Conservation (phyloP, 2,888 invertebrate species). For the Microctonus aethiopoides region DNA sequence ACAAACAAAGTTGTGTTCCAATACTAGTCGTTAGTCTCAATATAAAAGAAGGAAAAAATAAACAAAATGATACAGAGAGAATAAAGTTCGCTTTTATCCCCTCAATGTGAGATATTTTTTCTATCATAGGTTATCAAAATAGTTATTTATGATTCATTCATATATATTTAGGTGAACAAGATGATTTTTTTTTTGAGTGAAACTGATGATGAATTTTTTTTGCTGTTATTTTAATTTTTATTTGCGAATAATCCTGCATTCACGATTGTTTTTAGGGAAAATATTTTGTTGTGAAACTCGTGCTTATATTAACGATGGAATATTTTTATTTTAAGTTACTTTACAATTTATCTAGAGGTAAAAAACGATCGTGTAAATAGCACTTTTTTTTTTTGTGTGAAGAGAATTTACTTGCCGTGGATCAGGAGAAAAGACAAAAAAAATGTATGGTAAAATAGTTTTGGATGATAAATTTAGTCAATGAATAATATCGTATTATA, state of each 20-base stretch:
- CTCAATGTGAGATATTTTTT: not conserved
- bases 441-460: not conserved
- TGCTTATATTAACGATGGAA: not conserved
- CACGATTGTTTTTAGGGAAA: not conserved
- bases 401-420: not conserved
- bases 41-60: not conserved
- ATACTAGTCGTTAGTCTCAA: not conserved
- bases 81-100: not conserved
- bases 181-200: not conserved
- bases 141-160: not conserved
- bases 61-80: not conserved
- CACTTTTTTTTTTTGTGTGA: not conserved
- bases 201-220: not conserved
- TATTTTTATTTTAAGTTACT: no score
- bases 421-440: not conserved
- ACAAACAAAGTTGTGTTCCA: not conserved
- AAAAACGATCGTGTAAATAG: not conserved
- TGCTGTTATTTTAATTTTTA: no score
- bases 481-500: not conserved
- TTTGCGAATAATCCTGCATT: no score
- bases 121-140: conserved; percentile 3
- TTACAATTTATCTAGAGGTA: no score
- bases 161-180: not conserved
- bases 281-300: not conserved
- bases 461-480: not conserved